Base-by-base conservation (phyloP, 2,797 vertebrate species). In the Mycteria americana region DNA sequence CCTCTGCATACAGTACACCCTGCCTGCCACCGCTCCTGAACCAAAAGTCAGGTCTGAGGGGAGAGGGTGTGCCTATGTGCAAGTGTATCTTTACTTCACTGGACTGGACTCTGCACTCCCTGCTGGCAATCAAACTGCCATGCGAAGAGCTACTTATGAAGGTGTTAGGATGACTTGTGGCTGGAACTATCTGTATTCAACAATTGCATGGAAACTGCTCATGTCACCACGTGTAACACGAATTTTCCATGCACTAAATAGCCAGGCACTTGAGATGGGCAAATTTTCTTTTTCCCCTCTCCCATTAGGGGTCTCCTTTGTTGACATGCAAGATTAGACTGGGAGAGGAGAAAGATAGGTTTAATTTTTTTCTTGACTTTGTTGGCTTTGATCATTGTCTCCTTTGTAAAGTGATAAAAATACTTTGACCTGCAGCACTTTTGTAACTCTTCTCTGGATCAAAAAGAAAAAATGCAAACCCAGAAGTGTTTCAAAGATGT, bases 371-470 rank as follows among this genome's bases (percentile, higher is more conserved):
- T 69, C 93, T 97, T 96, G 94, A 95, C 91, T 97, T 91, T 92
- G 95, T 97, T 97, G 97, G 96, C 93, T 97, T 97, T 97, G 94
- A 93, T 97, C 85, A 96, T 96, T 93, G 91, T 97, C 95, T 96
- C 95, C 96, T 95, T 97, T 97, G 96, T 98, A 96, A 97, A 97
- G 91, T 87, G 97, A 94, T 95, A 93, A 95, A 96, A 97, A 94
- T 92, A 78, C 94, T 88, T 97, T 96, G 96, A 97, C 97, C 96
- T 97, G 97, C 89, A 96, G 97, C 97, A 97, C 97, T 97, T 97
- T 95, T 95, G 85, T 97, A 95, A 97, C 94, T 94, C 85, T 95
- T 96, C 97, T 91, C 97, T 98, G 95, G 83, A 92, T 85, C 69
- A 79, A 95, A 96, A 97, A 94, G 78, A 88, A 94, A 70, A 97